Conservation (phyloP, 2,888 invertebrate species). For the Drosophila melanosoma region DNA sequence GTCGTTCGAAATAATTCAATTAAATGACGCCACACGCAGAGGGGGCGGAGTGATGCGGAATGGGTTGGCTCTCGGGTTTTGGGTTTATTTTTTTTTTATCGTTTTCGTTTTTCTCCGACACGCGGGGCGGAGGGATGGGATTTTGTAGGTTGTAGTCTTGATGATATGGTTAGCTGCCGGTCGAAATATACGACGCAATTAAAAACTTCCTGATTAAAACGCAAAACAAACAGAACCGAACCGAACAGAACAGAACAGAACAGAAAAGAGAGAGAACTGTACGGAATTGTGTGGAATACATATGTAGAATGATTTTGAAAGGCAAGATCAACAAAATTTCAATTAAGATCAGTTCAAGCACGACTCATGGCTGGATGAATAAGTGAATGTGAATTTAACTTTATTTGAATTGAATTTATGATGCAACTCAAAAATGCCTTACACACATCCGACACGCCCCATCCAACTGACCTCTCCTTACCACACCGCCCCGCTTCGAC, state of each 20-base stretch:
- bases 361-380: conserved; percentile 49
- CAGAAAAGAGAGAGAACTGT: neutral
- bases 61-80: conserved; percentile 39
- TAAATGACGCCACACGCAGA: conserved; percentile 72
- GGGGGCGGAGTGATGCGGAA: conserved; percentile 45
- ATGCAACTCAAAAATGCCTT: conserved; percentile 55
- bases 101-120: neutral
- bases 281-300: conserved; percentile 52
- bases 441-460: conserved; percentile 1
- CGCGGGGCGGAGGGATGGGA: conserved; percentile 6
- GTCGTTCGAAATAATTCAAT: conserved; percentile 76
- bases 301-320: conserved; percentile 39
- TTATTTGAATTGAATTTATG: conserved; percentile 73
- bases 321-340: conserved; percentile 68
- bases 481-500: no score
- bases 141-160: conserved; percentile 33
- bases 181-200: conserved; percentile 75
- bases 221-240: conserved; percentile 64
- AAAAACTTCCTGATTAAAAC: conserved; percentile 78
- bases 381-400: conserved; percentile 65
- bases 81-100: conserved; percentile 10
- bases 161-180: conserved; percentile 68
- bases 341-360: conserved; percentile 65
- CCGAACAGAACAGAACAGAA: conserved; percentile 5
- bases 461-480: neutral